phyloP scores from a whole-genome alignment of 2,888 invertebrate species.

The Stegophylla sp. region DNA sequence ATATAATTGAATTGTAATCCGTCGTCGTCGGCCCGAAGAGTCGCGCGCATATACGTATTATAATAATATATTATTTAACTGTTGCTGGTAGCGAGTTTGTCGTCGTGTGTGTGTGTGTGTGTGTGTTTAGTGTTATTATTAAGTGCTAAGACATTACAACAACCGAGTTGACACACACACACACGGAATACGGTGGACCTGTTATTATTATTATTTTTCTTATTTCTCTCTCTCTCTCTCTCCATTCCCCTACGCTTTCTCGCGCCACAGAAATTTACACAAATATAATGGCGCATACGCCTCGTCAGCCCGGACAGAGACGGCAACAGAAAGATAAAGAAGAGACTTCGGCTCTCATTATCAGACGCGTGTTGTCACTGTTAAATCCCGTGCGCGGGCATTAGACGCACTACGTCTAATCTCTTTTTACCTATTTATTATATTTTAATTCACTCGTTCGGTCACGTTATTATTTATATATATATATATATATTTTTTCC shows the following conservation, averaged over 20 bases:
- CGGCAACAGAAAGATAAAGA: not conserved
- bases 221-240: not conserved
- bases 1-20: conserved; percentile 57
- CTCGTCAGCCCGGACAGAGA: not conserved
- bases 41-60: not conserved
- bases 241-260: not conserved
- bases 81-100: not conserved
- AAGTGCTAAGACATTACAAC: conserved; percentile 54
- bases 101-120: not conserved
- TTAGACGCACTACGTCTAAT: conserved; percentile 15
- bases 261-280: conserved; percentile 46
- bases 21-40: not conserved
- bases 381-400: conserved; percentile 18
- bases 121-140: conserved; percentile 38
- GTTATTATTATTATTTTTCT: conserved; percentile 17
- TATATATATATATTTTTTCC: not conserved
- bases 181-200: conserved; percentile 1
- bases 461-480: conserved; percentile 5
- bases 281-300: conserved; percentile 19
- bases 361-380: conserved; percentile 31
- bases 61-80: not conserved
- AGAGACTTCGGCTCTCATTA: conserved; percentile 37
- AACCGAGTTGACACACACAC: conserved; percentile 41
- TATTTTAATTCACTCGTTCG: conserved; percentile 36
- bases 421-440: conserved; percentile 53